Evolutionary conservation across 1,140 invertebrate species (phyloP).

Genomic region (Holotrichia oblita): DNA sequence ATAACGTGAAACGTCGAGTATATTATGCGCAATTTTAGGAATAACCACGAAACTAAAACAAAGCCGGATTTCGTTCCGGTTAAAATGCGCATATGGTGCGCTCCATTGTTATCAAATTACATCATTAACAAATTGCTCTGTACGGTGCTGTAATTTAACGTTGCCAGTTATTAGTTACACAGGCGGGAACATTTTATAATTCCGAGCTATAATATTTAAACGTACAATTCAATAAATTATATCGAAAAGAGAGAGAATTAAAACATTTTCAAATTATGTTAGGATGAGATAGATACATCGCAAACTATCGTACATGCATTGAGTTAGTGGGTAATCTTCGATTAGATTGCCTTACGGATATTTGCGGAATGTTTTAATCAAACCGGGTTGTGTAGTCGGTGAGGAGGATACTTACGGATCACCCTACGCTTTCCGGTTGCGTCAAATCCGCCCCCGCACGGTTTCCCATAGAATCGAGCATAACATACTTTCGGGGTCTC

Average conservation of each 20-base stretch:
- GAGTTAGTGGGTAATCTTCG: not conserved
- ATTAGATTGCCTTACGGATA: slow-evolving; percentile 7
- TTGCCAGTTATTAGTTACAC: no score
- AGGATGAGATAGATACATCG: no score
- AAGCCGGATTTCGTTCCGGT: not conserved
- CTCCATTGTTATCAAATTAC: slow-evolving; percentile 6
- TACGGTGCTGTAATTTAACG: not conserved
- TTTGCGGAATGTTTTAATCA: slow-evolving; percentile 20
- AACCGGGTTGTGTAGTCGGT: not conserved
- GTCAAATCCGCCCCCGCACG: not conserved
- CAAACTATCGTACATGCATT: no score
- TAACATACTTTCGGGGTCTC: no score
- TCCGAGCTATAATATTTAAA: no score
- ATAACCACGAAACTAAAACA: not conserved
- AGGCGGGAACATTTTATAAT: no score
- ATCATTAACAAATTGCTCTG: slow-evolving; percentile 16
- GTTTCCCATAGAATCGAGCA: no score
- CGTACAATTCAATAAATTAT: no score
- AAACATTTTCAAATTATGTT: no score
- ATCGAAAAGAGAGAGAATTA: no score
- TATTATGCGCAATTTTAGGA: not conserved
- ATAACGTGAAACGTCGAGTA: not conserved
- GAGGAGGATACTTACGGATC: not conserved
- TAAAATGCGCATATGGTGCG: not conserved
- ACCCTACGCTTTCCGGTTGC: not conserved